Evolutionary conservation across 1,140 invertebrate genomes (phyloP).

Genomic region (Halyomorpha halys): DNA sequence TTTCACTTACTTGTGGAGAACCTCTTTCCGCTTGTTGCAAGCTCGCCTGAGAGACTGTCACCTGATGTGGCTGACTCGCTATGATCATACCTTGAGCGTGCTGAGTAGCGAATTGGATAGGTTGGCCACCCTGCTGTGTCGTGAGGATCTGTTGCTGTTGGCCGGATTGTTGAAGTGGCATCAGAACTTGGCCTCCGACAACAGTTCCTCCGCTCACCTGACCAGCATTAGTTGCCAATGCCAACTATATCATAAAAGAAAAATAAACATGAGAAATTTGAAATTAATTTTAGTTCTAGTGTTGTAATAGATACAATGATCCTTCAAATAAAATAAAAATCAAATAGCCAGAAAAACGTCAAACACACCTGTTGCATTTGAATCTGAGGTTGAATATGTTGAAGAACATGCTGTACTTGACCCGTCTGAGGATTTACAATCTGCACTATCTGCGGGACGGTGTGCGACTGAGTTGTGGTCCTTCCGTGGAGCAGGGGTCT

Average conservation of each 20-base stretch:
- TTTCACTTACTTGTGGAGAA: background rate
- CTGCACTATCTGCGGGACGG: conserved; percentile 22
- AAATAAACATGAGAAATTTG: background rate
- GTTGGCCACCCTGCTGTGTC: conserved; percentile 14
- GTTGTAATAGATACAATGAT: no score
- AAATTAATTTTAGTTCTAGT: no score
- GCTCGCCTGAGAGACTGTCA: background rate
- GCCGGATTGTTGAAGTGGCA: conserved; percentile 10
- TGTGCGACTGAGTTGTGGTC: background rate
- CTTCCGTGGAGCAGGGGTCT: background rate
- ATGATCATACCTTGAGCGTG: conserved; percentile 11
- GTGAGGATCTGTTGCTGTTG: conserved; percentile 22
- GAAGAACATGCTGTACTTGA: conserved; percentile 22
- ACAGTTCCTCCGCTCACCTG: conserved; percentile 5
- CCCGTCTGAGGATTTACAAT: conserved; percentile 25
- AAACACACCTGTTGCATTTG: conserved; percentile 22
- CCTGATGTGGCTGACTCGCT: conserved; percentile 7
- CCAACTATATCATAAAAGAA: background rate
- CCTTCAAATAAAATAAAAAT: no score
- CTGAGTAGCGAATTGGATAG: conserved; percentile 10
- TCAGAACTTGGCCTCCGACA: conserved; percentile 18
- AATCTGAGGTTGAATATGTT: conserved; percentile 23
- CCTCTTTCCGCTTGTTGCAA: background rate
- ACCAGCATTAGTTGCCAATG: background rate
- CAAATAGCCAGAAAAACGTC: no score